Percentiles rank a stretch among this genome's conserved stretches.
These are phyloP conservation scores for Patagioenas fasciata DNA, from an alignment of 2,113 vertebrate species.

Conservation along the genomic window DNA sequence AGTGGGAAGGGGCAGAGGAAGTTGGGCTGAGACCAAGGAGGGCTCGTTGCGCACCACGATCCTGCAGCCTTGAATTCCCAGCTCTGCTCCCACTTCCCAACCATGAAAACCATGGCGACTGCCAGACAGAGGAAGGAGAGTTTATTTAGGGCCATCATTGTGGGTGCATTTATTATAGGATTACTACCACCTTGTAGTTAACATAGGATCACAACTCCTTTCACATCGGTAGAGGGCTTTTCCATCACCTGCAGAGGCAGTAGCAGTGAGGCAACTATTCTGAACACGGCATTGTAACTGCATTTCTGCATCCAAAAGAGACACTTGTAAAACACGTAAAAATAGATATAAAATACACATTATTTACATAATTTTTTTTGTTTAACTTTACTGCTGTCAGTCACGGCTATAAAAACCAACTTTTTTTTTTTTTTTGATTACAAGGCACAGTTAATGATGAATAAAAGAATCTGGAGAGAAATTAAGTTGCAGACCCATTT, in stretches of 20 bases:
- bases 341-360: constrained; percentile 20
- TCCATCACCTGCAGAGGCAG: neutral
- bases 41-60: fast-evolving
- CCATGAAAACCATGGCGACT: neutral
- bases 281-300: fast-evolving
- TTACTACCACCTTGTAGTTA: neutral
- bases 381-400: constrained; percentile 22
- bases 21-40: neutral
- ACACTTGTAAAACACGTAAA: constrained; percentile 11
- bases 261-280: neutral
- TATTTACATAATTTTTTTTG: neutral
- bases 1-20: neutral
- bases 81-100: neutral
- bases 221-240: neutral
- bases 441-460: fast-evolving
- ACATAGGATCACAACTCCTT: neutral
- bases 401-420: constrained; percentile 11
- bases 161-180: neutral
- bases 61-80: neutral
- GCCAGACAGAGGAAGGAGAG: neutral
- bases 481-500: neutral
- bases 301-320: neutral
- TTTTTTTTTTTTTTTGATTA: neutral
- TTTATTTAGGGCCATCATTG: neutral
- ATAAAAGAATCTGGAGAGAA: constrained; percentile 29